These are phyloP conservation scores for Melozone crissalis DNA, from an alignment of 2,113 vertebrate genomes.

Conservation along the genomic window DNA sequence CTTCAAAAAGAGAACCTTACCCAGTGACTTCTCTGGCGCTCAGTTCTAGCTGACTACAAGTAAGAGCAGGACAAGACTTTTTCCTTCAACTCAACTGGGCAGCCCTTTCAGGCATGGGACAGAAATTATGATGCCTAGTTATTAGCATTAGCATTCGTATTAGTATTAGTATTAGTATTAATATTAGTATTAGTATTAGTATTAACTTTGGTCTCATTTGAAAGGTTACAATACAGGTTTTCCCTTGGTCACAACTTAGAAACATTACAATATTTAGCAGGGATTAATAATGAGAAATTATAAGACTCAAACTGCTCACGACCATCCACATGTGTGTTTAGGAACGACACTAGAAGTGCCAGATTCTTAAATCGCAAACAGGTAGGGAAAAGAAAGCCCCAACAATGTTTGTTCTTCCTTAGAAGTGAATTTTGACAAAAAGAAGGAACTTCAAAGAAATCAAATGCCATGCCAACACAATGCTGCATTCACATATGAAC, in stretches of 20 bases:
- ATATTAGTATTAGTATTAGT: background rate
- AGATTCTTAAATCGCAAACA: background rate
- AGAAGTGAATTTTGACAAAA: background rate
- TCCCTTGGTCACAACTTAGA: background rate
- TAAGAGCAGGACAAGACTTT: fast-evolving
- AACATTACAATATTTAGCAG: background rate
- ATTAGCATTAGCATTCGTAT: background rate
- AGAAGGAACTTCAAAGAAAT: background rate
- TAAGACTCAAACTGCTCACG: background rate
- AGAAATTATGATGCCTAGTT: background rate
- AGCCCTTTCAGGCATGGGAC: background rate
- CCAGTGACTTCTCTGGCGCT: background rate
- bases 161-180: fast-evolving
- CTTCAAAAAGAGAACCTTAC: background rate
- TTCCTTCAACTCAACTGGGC: background rate
- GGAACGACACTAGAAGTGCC: background rate
- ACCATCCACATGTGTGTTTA: background rate
- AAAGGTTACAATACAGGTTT: background rate
- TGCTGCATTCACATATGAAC: background rate
- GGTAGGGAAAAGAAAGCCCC: background rate
- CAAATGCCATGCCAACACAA: background rate
- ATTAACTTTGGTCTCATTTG: background rate
- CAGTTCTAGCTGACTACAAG: background rate
- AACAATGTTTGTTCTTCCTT: background rate
- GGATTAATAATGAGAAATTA: background rate